Evolutionary conservation across 2,113 vertebrate species (phyloP), one percentile per base, ranked within the genome.

Genomic region (Passer montanus): DNA sequence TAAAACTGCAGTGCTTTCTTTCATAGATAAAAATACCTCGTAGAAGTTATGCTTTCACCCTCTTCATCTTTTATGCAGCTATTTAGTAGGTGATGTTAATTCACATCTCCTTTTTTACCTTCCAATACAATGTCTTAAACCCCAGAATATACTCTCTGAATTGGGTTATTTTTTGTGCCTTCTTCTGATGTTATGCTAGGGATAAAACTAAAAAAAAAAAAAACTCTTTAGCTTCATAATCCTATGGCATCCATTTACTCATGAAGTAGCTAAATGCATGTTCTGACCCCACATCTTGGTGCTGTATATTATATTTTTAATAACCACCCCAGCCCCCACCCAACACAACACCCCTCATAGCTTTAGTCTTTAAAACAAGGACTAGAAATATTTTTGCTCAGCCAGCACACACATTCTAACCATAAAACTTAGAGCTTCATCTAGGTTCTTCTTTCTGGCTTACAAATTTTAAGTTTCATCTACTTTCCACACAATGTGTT

Each of bases 311-410:
- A 11, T 52, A 11, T 43, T 58, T 76, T 53, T 10, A 43, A 20
- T 35, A 72, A 63, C 6, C 49, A 10, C 1, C 6, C 1, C 26
- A 80, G 6, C 5, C 6, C 9, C 4, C 3, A 33, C 17, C 4
- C 47, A 59, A 35, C 7, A 76, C 6, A 72, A 62, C 13, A 4
- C 2, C 0, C 3, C 4, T 5, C 27, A 44, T 31, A 47, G 6
- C 21, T 43, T 2, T 12, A 30, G 24, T 31, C 7, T 78, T 70
- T 58, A 58, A 62, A 75, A 6, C 4, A 82, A 58, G 18, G 27
- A 28, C 20, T 63, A 76, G 23, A 70, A 49, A 26, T 50, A 35
- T 70, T 68, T 27, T 81, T 39, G 33, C 20, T 35, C 26, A 69
- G 17, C 12, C 3, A 4, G 28, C 8, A n/a, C 26, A 43, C 33